Base-by-base conservation (phyloP, 2,888 invertebrate genomes). In the Latrodectus elegans region DNA sequence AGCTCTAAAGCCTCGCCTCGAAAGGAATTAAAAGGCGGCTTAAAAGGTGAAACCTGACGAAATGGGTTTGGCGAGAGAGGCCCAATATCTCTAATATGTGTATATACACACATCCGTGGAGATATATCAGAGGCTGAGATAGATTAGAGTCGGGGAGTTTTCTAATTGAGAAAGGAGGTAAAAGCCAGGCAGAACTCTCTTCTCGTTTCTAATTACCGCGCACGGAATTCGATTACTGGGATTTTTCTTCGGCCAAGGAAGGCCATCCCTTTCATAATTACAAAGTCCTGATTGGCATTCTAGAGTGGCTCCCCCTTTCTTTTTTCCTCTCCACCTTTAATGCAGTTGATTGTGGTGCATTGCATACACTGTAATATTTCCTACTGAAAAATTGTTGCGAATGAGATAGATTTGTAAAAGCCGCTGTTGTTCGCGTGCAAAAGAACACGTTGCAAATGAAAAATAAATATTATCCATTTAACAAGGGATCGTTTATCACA, bases 151-250 rank as follows among this genome's bases (percentile, higher is more conserved):
- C 71, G 76, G 73, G 78, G 84, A 84, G 84, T 68, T 79, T 85
- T 76, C 76, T 86, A 86, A 86, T 86, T 86, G 86, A 81, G 86
- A 68, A 75, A 80, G 79, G 71, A 67, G 85, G 51, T 67, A 74
- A 53, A 72, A 80, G 80, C 80, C 80, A 60, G 55, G 67, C 26
- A 74, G 81, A 49, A 64, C 73, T 78, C 55, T 76, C 84, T 70
- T 71, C 84, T 76, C 76, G 71, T 60, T 75, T 86, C 86, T 86
- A 86, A 86, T 86, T 86, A 86, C 80, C 86, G 74, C 71, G 72
- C 15, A 71, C 26, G 76, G 86, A 86, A 86, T 86, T 86, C 86
- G 86, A 86, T 86, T 86, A 86, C 86, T 49, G 64, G 17, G 86
- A 53, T 53, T 65, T 64, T 72, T 64, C 71, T 68, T 22, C 74